A percentile compares a stretch with the other conserved stretches of the same genome.
Conservation (phyloP, 2,888 invertebrate species). For the Melitaea athalia region DNA sequence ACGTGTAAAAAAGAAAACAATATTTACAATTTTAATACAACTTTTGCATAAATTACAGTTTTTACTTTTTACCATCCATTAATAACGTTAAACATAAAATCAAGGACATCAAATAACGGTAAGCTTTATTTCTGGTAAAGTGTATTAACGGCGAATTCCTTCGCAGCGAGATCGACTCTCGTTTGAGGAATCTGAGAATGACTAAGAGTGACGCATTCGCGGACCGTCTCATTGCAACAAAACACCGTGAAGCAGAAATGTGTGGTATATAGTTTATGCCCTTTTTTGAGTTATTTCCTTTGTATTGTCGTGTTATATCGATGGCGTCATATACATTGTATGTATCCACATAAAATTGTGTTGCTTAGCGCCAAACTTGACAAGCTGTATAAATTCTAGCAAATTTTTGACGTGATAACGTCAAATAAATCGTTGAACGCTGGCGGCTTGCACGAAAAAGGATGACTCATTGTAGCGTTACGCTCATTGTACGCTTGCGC, state of each 20-base stretch:
- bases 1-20: background rate
- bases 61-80: background rate
- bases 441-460: too few relatives aligned
- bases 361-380: too few relatives aligned
- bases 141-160: conserved; percentile 10
- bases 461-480: too few relatives aligned
- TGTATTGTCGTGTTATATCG: background rate
- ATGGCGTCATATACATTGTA: background rate
- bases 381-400: too few relatives aligned
- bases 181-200: conserved; percentile 25
- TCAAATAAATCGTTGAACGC: too few relatives aligned
- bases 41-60: background rate
- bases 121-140: conserved; percentile 6
- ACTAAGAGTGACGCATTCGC: conserved; percentile 26
- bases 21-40: background rate
- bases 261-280: background rate
- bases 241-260: background rate
- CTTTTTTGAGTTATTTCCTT: background rate
- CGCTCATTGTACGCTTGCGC: too few relatives aligned
- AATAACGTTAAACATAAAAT: background rate
- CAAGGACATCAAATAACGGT: background rate
- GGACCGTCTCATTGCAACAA: conserved; percentile 11
- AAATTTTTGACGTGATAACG: too few relatives aligned
- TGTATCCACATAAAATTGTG: too few relatives aligned
- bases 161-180: conserved; percentile 18